Base-by-base conservation (phyloP, 2,888 invertebrate genomes). In the Myopa tessellatipennis region DNA sequence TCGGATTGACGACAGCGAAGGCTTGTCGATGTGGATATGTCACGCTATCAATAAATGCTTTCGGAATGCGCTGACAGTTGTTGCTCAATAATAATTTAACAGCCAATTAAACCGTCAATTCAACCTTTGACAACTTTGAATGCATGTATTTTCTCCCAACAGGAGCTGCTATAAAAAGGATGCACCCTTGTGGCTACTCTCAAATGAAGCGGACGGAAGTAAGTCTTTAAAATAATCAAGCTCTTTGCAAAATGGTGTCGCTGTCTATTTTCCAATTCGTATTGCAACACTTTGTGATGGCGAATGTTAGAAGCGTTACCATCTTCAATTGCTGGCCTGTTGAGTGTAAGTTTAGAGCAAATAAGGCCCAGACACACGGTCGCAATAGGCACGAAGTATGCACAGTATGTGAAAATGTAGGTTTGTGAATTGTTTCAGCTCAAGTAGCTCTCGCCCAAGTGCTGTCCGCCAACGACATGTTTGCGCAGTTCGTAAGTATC, bases 251-350 rank as follows among this genome's bases (percentile, higher is more conserved):
- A 77, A 84, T 82, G 82, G 80, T 85, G 79, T 80, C 81, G 76
- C 38, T 81, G 40, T 40, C 52, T 79, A 80, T 86, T 79, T 81
- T 83, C 34, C 85, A 84, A 79, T 86, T 86, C 74, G 68, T 85
- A 74, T 16, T 85, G 69, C 76, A 84, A 71, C 82, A 85, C 79
- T 82, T 86, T 72, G 67, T 81, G 45, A 82, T 84, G 52, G 79
- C 81, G 12, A 83, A 82, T 71, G 77, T 85, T 14, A 79, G 75
- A 68, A 82, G 82, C 50, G 77, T 83, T 18, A 76, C 82, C 1
- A 77, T 86, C 34, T 85, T 86, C 71, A 83, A 85, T 76, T 86
- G 86, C 73, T 85, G 85, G 86, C 77, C 75, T 34, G 8, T n/a
- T 6, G 58, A 77, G 14, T 71, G 81, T 81, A 45, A 71, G 77